Evolutionary conservation across 2,888 invertebrate species (phyloP), one percentile per base, ranked within the genome.

Genomic region (Neocrepidodera transversa): DNA sequence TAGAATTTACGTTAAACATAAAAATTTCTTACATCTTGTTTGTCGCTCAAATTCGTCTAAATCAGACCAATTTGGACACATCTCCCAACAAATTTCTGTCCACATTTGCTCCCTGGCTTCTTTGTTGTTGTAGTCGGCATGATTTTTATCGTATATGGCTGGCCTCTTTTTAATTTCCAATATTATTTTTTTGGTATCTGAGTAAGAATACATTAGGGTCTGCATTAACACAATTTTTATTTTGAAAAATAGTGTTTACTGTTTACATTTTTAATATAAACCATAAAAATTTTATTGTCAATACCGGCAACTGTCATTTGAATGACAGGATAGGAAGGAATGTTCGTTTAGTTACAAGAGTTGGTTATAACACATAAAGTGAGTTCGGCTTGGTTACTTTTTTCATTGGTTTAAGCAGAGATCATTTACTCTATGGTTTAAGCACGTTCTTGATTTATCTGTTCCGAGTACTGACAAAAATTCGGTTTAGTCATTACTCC

Each of bases 61-160:
- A 26, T 45, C 45, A 8, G 45, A 45, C 45, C 45, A 45, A 45
- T 45, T 45, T 28, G 45, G 26, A 26, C 11, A 45, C 4, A 45
- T 5, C 2, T 45, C 45, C 45, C 45, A 45, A 11, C 45, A 45
- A 45, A 45, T 45, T 8, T 45, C 45, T 45, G 28, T 45, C 45
- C 45, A 45, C 26, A 45, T 14, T 26, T 45, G 26, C 11, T 45
- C 45, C 16, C 28, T 45, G 6, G 10, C 13, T 13, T 45, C 45
- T 26, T 45, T 45, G 16, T 45, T 45, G 3, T 26, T 23, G 7
- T 26, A 45, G 26, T 45, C 45, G 10, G 45, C 26, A 45, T 45
- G 23, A 10, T 45, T 45, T 45, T 26, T 45, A 20, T 45, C 26
- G 5, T 45, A 45, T 4, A 45, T n/a, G 8, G 45, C 26, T 1